These are phyloP conservation scores for Xiphorhynchus elegans DNA, from an alignment of 2,113 vertebrate species.

Conservation along the genomic window DNA sequence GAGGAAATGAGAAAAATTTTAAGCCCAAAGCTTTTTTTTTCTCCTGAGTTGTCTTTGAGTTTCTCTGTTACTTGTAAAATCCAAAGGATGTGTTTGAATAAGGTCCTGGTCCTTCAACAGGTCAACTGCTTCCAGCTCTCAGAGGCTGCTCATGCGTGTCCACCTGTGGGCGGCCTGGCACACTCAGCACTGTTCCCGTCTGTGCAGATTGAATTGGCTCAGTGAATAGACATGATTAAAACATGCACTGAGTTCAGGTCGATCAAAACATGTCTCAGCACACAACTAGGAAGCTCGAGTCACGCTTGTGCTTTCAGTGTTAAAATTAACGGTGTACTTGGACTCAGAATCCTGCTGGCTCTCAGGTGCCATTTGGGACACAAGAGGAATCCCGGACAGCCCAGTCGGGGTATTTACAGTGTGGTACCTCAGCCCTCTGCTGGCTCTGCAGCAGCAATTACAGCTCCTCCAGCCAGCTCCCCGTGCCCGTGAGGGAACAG, in stretches of 20 bases:
- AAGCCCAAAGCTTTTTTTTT: not conserved
- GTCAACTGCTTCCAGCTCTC: not conserved
- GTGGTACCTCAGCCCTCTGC: not conserved
- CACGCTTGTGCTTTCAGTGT: not conserved
- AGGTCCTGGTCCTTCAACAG: not conserved
- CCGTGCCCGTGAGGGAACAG: fast-evolving
- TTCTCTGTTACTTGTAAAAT: not conserved
- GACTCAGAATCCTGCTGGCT: not conserved
- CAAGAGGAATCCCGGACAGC: not conserved
- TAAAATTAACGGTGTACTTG: not conserved
- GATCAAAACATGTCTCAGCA: not conserved
- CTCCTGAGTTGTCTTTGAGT: not conserved
- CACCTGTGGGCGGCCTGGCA: fast-evolving
- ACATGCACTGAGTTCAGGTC: not conserved
- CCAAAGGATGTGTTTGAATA: not conserved
- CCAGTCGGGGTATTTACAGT: fast-evolving
- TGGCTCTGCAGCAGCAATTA: not conserved
- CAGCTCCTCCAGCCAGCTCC: not conserved
- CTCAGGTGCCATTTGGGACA: not conserved
- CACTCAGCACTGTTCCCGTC: not conserved
- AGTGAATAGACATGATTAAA: not conserved
- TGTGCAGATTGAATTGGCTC: not conserved
- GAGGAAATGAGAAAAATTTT: not conserved
- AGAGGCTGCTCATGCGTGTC: fast-evolving
- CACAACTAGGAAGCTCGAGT: not conserved